Evolutionary conservation across 2,113 vertebrate genomes (phyloP).

Genomic region (Chlorodrepanis virens): DNA sequence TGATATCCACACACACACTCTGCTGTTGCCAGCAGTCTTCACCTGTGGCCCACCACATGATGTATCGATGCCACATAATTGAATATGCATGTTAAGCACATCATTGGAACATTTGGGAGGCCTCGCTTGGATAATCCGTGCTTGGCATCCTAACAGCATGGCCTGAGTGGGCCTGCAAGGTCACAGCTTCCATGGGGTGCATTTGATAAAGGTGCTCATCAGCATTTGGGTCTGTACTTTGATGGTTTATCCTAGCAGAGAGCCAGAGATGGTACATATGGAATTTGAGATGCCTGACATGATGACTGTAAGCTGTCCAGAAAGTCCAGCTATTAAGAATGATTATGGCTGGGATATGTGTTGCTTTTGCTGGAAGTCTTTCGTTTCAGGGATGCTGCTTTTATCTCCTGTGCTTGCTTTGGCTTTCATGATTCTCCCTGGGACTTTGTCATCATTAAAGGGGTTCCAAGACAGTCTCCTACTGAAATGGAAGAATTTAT

Average conservation of each 20-base stretch:
- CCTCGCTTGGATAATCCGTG: not conserved
- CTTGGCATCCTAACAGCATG: not conserved
- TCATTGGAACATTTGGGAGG: not conserved
- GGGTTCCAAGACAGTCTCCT: not conserved
- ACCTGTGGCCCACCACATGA: not conserved
- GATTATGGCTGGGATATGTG: not conserved
- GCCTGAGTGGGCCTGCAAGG: not conserved
- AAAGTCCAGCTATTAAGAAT: not conserved
- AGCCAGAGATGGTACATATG: not conserved
- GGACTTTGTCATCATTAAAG: not conserved
- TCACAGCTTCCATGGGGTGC: not conserved
- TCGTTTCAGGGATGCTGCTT: not conserved
- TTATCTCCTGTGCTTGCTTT: not conserved
- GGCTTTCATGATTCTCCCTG: not conserved
- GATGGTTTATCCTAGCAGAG: not conserved
- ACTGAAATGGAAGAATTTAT: not conserved
- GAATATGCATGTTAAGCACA: not conserved
- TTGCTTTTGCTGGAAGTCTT: not conserved
- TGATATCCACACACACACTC: not conserved
- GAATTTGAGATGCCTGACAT: not conserved
- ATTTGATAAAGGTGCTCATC: not conserved
- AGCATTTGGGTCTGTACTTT: not conserved
- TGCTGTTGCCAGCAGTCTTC: not conserved
- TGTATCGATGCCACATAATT: not conserved
- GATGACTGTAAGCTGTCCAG: not conserved